Percentiles rank a stretch among this genome's conserved stretches.
Conservation (phyloP, 2,888 invertebrate species). For the Tetranychus piercei region DNA sequence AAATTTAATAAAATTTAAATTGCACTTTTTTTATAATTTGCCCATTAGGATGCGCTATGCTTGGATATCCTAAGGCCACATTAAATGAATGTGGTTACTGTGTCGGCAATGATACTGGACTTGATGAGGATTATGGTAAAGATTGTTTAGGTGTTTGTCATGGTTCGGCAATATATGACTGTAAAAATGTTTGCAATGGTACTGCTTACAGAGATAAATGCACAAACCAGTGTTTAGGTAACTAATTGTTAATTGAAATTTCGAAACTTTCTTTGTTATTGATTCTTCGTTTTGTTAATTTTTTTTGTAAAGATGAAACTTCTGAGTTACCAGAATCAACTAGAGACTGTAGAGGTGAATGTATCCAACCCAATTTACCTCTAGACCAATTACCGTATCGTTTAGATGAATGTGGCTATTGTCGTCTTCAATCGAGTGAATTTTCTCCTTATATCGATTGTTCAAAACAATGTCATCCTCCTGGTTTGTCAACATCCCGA, state of each 20-base stretch:
- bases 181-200: constrained; percentile 27
- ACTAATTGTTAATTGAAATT: not conserved
- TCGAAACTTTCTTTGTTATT: not conserved
- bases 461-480: constrained; percentile 23
- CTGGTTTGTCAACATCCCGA: constrained; percentile 21
- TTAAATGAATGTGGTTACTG: constrained; percentile 28
- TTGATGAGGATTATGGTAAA: constrained; percentile 25
- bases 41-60: constrained; percentile 24
- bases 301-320: not conserved
- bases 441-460: constrained; percentile 25
- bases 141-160: constrained; percentile 27
- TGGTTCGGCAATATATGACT: constrained; percentile 24
- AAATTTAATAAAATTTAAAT: not conserved
- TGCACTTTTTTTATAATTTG: not conserved
- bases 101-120: constrained; percentile 25
- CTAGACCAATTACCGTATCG: constrained; percentile 16
- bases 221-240: constrained; percentile 25
- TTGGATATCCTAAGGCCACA: constrained; percentile 26
- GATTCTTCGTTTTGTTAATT: not conserved
- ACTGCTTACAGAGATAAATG: constrained; percentile 28
- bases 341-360: constrained; percentile 25
- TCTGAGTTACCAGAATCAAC: not conserved
- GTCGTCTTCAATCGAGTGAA: constrained; percentile 18
- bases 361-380: constrained; percentile 19
- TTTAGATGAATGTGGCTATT: constrained; percentile 23